phyloP scores from a whole-genome alignment of 2,797 vertebrate genomes.

The Lutjanus campechanus region DNA sequence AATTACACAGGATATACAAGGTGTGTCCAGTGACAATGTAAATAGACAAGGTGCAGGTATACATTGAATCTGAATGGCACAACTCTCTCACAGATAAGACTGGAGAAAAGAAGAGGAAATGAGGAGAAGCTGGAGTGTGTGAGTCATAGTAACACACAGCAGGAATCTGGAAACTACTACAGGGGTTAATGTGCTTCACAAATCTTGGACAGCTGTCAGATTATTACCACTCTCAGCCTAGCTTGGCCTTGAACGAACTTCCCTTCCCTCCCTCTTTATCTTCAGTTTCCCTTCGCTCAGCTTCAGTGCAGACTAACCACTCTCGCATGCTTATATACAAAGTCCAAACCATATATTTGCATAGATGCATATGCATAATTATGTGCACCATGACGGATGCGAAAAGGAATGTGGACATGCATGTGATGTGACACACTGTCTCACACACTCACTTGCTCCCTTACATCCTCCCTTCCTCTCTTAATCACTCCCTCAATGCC shows the following conservation, averaged over 20 bases:
- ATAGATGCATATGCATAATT: constrained; percentile 38
- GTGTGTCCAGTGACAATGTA: too few species aligned
- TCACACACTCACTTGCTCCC: constrained; percentile 2
- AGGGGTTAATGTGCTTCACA: constrained; percentile 52
- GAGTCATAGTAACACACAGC: constrained; percentile 61
- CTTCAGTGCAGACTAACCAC: not conserved
- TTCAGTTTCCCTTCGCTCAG: constrained; percentile 7
- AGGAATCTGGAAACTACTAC: constrained; percentile 63
- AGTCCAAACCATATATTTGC: constrained; percentile 13
- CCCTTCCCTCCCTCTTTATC: constrained; percentile 16
- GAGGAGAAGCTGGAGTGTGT: constrained; percentile 32
- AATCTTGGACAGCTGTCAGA: constrained; percentile 56
- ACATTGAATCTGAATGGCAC: not conserved
- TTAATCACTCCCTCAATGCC: not conserved
- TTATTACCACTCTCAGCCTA: constrained; percentile 26
- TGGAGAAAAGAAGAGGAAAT: constrained; percentile 9
- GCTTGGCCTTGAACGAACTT: constrained; percentile 49
- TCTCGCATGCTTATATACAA: constrained; percentile 33
- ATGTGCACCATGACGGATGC: not conserved
- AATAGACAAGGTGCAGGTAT: too few species aligned
- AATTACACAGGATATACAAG: too few species aligned
- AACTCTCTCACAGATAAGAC: constrained; percentile 20
- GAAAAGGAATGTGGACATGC: constrained; percentile 20
- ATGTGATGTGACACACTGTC: constrained; percentile 18
- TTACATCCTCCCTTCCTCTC: constrained; percentile 13